Evolutionary conservation across 2,888 invertebrate species (phyloP), one percentile per base, ranked within the genome.

Genomic region (Clistopyga incitator): DNA sequence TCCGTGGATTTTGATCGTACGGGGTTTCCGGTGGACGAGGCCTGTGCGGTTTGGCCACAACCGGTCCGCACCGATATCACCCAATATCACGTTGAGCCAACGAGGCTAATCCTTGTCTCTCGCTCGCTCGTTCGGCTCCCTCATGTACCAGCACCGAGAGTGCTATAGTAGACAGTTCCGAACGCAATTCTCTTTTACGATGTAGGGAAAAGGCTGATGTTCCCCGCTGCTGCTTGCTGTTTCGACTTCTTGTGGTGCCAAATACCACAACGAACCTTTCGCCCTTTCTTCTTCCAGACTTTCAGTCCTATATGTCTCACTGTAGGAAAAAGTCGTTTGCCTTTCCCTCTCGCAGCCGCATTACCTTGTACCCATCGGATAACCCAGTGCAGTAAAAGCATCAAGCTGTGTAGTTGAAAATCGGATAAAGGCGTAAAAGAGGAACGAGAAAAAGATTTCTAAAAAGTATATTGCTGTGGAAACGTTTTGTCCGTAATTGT

Each of bases 81-180:
- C 77, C 85, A 81, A 85, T 86, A 85, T 85, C 81, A 86, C 82
- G 79, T 86, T 83, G 83, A 87, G 82, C 84, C 84, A 79, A 81
- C 85, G 70, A 79, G 76, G 81, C 82, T 88, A 87, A 87, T 87
- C 85, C 85, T 68, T 81, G 82, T 78, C 82, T 78, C 67, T 70
- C 70, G 68, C 56, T 81, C 70, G 38, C 68, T 52, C 45, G 59
- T 20, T 29, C 13, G 15, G 6, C 13, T 61, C 47, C 42, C 25
- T 59, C 38, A 3, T 20, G 20, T 68, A 50, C 59, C 80, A 38
- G 38, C 38, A 42, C 20, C 47, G 67, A n/a, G 61, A 84, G 78
- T 70, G 80, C 78, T 68, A 61, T 64, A 81, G 77, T 56, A 67
- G 38, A 76, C 72, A 61, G 75, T 71, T 81, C 74, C 77, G 78